Conservation (phyloP, 1,140 invertebrate genomes). For the Drepana arcuata region DNA sequence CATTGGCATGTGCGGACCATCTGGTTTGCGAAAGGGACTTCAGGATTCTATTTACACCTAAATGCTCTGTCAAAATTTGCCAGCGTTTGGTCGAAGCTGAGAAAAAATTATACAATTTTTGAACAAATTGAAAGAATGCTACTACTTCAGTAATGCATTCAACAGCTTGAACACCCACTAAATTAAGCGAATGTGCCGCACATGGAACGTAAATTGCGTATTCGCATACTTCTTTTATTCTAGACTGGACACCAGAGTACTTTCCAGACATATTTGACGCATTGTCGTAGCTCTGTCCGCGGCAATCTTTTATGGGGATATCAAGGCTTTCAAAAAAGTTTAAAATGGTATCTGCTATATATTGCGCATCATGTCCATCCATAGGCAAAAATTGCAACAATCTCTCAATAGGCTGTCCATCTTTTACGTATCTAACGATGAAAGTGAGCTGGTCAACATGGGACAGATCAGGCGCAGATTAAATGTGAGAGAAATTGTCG, state of each 20-base stretch:
- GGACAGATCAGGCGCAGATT: constrained; percentile 47
- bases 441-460: constrained; percentile 51
- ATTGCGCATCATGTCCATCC: constrained; percentile 17
- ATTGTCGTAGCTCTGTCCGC: constrained; percentile 18
- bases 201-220: constrained; percentile 5
- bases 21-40: constrained; percentile 13
- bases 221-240: constrained; percentile 7
- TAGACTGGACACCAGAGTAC: constrained; percentile 12
- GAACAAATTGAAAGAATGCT: constrained; percentile 20
- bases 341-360: constrained; percentile 22
- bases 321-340: constrained; percentile 23
- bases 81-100: constrained; percentile 25
- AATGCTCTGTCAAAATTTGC: constrained; percentile 15
- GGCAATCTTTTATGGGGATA: constrained; percentile 36
- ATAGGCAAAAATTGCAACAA: constrained; percentile 20
- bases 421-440: constrained; percentile 23
- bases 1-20: constrained; percentile 12
- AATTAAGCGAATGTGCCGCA: constrained; percentile 4
- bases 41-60: constrained; percentile 10
- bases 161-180: constrained; percentile 3
- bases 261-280: constrained; percentile 11
- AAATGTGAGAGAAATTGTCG: no score
- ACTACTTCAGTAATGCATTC: constrained; percentile 11
- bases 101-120: constrained; percentile 32
- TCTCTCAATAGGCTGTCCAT: constrained; percentile 13